phyloP scores from a whole-genome alignment of 1,140 invertebrate species.

The Calosoma granatense region DNA sequence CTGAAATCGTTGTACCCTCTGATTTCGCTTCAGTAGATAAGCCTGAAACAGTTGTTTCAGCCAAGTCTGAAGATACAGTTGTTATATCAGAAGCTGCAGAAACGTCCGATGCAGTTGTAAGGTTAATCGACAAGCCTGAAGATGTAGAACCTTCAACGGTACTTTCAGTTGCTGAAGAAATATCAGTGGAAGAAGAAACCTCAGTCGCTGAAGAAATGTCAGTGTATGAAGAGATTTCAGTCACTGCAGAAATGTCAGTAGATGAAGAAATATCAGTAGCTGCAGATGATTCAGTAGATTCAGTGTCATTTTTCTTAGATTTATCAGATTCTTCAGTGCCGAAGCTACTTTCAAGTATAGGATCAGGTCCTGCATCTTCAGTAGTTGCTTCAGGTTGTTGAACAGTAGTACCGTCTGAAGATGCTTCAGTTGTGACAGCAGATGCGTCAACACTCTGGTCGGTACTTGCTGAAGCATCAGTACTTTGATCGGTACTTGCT shows the following conservation, averaged over 20 bases:
- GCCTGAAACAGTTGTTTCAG: slow-evolving; percentile 13
- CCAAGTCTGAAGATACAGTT: slow-evolving; percentile 15
- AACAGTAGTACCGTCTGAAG: background rate
- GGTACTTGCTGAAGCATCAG: slow-evolving; percentile 13
- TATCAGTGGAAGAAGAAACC: background rate
- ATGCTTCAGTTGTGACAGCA: slow-evolving; percentile 7
- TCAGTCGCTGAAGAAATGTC: background rate
- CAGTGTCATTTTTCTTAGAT: background rate
- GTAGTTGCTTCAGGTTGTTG: slow-evolving; percentile 12
- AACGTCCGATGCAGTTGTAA: slow-evolving; percentile 9
- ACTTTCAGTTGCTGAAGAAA: background rate
- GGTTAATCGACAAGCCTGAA: background rate
- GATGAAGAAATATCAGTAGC: background rate
- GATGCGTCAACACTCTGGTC: slow-evolving; percentile 15
- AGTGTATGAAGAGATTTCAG: no score
- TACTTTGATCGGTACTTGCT: slow-evolving; percentile 1
- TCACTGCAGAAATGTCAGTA: no score
- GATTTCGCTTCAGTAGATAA: slow-evolving; percentile 8
- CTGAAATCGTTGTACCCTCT: slow-evolving; percentile 14
- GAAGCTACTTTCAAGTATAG: slow-evolving; percentile 7
- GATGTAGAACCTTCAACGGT: background rate
- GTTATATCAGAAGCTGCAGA: slow-evolving; percentile 16
- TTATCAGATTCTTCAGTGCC: slow-evolving; percentile 8
- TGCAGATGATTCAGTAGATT: background rate
- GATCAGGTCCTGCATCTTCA: background rate